Conservation (phyloP, 2,113 vertebrate genomes). For the Kryptolebias marmoratus region DNA sequence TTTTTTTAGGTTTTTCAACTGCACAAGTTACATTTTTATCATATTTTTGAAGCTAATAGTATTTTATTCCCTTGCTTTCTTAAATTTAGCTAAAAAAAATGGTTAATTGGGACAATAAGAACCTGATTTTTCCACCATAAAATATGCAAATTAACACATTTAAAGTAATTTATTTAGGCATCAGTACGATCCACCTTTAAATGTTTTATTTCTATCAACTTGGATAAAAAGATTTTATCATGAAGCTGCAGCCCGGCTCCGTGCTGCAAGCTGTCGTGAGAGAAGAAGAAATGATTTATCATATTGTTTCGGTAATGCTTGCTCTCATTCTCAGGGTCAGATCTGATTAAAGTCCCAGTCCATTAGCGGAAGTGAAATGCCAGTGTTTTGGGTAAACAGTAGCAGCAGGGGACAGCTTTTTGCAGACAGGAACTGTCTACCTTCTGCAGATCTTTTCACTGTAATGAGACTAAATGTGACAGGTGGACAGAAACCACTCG, state of each 20-base stretch:
- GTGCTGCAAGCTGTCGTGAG: slow-evolving; percentile 86
- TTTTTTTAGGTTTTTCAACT: too few relatives aligned
- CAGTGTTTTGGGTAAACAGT: slow-evolving; percentile 95
- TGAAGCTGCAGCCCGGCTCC: slow-evolving; percentile 82
- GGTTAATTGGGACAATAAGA: neutral
- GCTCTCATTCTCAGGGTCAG: slow-evolving; percentile 92
- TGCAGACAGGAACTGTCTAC: slow-evolving; percentile 83
- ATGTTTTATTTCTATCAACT: slow-evolving; percentile 62
- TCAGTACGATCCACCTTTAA: slow-evolving; percentile 59
- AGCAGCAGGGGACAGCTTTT: slow-evolving; percentile 90
- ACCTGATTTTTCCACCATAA: neutral
- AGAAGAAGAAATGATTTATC: slow-evolving; percentile 79
- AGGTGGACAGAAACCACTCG: slow-evolving; percentile 82
- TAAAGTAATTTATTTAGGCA: neutral
- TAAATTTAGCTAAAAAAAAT: neutral
- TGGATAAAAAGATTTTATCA: slow-evolving; percentile 86
- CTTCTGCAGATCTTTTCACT: slow-evolving; percentile 87
- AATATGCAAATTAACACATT: neutral
- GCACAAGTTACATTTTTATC: neutral
- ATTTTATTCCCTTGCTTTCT: too few relatives aligned
- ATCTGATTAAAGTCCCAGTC: slow-evolving; percentile 95
- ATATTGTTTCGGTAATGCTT: slow-evolving; percentile 83
- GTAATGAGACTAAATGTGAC: slow-evolving; percentile 90
- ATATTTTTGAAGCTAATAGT: too few relatives aligned
- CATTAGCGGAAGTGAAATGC: slow-evolving; percentile 88